Conservation (phyloP, 2,113 vertebrate genomes). For the Azemiops feae region DNA sequence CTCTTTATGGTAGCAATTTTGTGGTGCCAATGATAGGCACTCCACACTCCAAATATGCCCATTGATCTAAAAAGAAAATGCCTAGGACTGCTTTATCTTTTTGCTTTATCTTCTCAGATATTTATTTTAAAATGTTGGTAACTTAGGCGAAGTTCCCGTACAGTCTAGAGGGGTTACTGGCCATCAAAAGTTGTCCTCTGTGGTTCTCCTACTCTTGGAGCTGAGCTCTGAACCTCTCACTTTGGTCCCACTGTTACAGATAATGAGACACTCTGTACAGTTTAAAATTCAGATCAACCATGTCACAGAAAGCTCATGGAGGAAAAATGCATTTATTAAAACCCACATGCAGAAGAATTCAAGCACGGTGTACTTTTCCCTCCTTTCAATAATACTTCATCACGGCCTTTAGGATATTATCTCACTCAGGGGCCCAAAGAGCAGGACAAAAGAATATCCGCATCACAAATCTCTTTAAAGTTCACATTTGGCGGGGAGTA, state of each 20-base stretch:
- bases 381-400: constrained; percentile 56
- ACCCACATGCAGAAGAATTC: constrained; percentile 43
- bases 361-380: constrained; percentile 39
- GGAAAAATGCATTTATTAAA: constrained; percentile 55
- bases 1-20: neutral
- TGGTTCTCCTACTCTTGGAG: neutral
- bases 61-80: neutral
- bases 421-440: constrained; percentile 49
- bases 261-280: constrained; percentile 36
- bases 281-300: constrained; percentile 42
- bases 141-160: neutral
- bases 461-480: constrained; percentile 55
- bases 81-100: neutral
- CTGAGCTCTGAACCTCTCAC: constrained; percentile 18
- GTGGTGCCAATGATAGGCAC: neutral
- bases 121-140: neutral
- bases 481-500: constrained; percentile 51
- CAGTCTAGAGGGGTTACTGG: neutral
- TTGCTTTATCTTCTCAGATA: neutral
- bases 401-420: constrained; percentile 56
- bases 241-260: constrained; percentile 30
- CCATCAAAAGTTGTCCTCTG: neutral
- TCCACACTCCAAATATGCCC: neutral
- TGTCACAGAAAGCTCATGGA: constrained; percentile 37
- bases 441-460: constrained; percentile 50